A percentile compares a stretch with the other conserved stretches of the same genome.
Evolutionary conservation across 2,797 vertebrate genomes (phyloP).

Genomic region (Molossus alvarezi): DNA sequence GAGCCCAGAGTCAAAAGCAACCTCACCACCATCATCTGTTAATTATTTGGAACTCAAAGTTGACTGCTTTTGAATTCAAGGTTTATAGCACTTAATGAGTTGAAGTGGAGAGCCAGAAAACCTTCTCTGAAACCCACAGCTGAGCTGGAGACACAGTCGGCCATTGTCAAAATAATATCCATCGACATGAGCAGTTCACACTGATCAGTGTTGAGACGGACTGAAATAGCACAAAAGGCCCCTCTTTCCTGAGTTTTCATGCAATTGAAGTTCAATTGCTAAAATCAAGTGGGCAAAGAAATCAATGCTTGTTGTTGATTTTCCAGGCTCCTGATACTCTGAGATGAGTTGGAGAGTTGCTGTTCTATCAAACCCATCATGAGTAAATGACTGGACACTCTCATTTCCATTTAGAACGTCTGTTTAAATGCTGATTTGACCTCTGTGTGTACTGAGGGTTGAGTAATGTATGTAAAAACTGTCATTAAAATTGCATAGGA

Average conservation of each 20-base stretch:
- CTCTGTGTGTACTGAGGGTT: constrained; percentile 82
- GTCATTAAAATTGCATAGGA: constrained; percentile 85
- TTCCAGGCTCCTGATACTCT: constrained; percentile 78
- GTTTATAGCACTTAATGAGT: constrained; percentile 60
- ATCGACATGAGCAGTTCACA: constrained; percentile 38
- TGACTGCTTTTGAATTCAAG: constrained; percentile 37
- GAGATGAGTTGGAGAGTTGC: constrained; percentile 73
- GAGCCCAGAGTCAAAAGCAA: not conserved
- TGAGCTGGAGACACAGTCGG: constrained; percentile 5
- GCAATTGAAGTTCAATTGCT: constrained; percentile 74
- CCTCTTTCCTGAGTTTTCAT: constrained; percentile 70
- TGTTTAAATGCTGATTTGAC: constrained; percentile 89
- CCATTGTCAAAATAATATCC: constrained; percentile 77
- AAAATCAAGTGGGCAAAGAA: constrained; percentile 79
- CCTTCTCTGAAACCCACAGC: constrained; percentile 17
- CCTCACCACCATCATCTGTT: not conserved
- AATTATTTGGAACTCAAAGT: constrained; percentile 15
- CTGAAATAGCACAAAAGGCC: constrained; percentile 53
- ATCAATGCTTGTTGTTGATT: constrained; percentile 83
- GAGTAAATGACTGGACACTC: constrained; percentile 84
- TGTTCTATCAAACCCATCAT: constrained; percentile 80
- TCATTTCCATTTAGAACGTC: constrained; percentile 91
- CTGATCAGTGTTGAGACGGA: constrained; percentile 42
- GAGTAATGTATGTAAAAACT: constrained; percentile 86
- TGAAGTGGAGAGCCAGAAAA: constrained; percentile 50